Base-by-base conservation (phyloP, 2,888 invertebrate species). In the Fragum sueziense region DNA sequence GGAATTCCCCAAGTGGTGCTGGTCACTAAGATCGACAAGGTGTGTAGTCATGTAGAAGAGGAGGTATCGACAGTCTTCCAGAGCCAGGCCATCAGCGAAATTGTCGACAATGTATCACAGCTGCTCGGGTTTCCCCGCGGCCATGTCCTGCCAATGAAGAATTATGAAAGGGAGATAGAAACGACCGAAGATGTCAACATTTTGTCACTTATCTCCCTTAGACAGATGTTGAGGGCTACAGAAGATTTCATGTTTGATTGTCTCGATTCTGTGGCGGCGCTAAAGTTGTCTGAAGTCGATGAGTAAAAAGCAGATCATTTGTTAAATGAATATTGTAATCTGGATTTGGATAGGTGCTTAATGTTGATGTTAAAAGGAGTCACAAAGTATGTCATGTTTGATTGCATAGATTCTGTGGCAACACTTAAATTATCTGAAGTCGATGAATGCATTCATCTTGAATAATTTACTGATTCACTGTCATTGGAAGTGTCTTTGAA, bases 1-100 rank as follows among this genome's bases (percentile, higher is more conserved):
- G 69, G 54, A 31, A 54, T 69, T 31, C 69, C 69, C 1, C 69
- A 69, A 29, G 54, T 69, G 11, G n/a, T 84, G 27, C 67, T 86
- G 22, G 70, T 86, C 51, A 86, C 87, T 9, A 85, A 87, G 52
- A 57, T 85, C 2, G 87, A 87, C 70, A 77, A 79, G 52, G 67
- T 82, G 0, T 82, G 81, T 68, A 59, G 57, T n/a, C 37, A 69
- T 27, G 81, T 84, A 1, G 71, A 75, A 29, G 74, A 80, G 4
- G 76, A 85, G 47, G 37, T 79, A 11, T 62, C 76, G 1, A 33
- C 33, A 1, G 69, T 75, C 33, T 79, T 79, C 52, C 27, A 70
- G 47, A 84, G 80, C 41, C 3, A 27, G 4, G 71, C 67, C 20
- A 72, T 84, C 31, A 41, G 47, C 20, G 70, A 74, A 20, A 31